phyloP scores from a whole-genome alignment of 2,113 vertebrate species.

The Myiagra hebetior region DNA sequence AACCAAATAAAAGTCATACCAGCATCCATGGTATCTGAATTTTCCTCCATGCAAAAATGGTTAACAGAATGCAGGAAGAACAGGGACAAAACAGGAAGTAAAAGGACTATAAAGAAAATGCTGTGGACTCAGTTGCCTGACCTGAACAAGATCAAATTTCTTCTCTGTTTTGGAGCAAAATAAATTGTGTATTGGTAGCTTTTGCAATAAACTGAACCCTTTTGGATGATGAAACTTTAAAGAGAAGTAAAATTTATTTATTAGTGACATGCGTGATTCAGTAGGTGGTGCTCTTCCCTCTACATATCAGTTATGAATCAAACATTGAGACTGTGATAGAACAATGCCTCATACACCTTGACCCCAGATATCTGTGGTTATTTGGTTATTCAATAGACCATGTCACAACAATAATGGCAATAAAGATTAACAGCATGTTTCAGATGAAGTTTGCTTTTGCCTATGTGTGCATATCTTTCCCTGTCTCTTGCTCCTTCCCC shows the following conservation, averaged over 20 bases:
- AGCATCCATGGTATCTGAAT: background rate
- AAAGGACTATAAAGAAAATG: background rate
- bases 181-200: background rate
- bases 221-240: background rate
- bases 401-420: background rate
- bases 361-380: background rate
- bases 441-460: background rate
- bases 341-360: background rate
- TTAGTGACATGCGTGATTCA: background rate
- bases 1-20: background rate
- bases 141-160: background rate
- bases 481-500: background rate
- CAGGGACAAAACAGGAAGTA: background rate
- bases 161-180: background rate
- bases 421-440: background rate
- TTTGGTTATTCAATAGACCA: background rate
- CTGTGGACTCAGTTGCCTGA: background rate
- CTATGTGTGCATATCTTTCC: fast-evolving
- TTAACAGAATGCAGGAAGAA: background rate
- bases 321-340: background rate
- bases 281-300: background rate
- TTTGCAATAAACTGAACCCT: background rate
- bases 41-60: background rate
- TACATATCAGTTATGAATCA: background rate
- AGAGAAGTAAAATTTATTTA: background rate